These are phyloP conservation scores for Cepaea nemoralis DNA, from an alignment of 1,140 invertebrate species.

Conservation along the genomic window DNA sequence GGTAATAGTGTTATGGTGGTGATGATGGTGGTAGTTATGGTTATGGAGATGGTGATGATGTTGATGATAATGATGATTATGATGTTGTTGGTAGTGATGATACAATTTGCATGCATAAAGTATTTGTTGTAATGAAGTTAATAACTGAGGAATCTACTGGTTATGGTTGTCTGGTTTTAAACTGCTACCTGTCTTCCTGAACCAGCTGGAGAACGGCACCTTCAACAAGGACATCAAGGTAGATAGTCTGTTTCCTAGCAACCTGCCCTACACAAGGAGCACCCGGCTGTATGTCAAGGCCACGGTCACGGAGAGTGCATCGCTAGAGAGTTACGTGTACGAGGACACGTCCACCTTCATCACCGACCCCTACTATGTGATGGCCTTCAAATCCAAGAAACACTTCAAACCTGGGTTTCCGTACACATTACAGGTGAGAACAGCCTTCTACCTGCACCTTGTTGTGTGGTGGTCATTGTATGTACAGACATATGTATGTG, in stretches of 20 bases:
- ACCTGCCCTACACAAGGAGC: slow-evolving; percentile 54
- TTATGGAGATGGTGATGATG: no score
- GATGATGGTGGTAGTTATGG: no score
- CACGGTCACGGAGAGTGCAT: slow-evolving; percentile 61
- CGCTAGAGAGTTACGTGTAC: slow-evolving; percentile 54
- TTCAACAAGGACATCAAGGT: background rate
- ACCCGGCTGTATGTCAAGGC: slow-evolving; percentile 60
- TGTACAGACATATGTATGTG: no score
- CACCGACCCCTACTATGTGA: slow-evolving; percentile 53
- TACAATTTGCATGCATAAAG: no score
- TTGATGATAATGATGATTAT: no score
- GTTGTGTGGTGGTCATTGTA: no score
- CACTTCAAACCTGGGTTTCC: slow-evolving; percentile 65
- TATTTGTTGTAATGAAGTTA: no score
- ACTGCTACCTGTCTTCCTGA: background rate
- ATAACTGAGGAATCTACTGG: no score
- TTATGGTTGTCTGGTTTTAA: no score
- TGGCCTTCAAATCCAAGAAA: slow-evolving; percentile 56
- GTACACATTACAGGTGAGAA: slow-evolving; percentile 60
- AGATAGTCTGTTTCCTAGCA: background rate
- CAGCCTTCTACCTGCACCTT: no score
- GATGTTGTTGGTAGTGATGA: no score
- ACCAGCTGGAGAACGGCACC: slow-evolving; percentile 1
- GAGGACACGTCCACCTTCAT: slow-evolving; percentile 53
- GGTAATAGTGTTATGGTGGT: no score